Evolutionary conservation across 2,888 invertebrate genomes (phyloP).

Genomic region (Noctua fimbriata): DNA sequence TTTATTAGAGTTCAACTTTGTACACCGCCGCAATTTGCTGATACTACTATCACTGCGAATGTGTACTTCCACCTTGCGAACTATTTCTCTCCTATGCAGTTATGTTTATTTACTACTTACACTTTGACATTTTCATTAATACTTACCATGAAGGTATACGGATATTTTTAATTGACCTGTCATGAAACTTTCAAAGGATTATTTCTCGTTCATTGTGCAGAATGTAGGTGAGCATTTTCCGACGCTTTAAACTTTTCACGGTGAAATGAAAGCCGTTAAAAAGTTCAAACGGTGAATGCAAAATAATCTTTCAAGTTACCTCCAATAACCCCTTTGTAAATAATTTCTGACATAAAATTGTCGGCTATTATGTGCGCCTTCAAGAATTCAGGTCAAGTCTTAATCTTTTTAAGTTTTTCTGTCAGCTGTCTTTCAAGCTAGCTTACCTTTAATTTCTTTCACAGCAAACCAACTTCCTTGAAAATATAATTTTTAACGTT

Average conservation of each 20-base stretch:
- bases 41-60: conserved; percentile 23
- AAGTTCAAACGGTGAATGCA: conserved; percentile 46
- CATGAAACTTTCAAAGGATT: background rate
- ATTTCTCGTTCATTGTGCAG: conserved; percentile 19
- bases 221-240: conserved; percentile 27
- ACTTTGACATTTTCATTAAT: background rate
- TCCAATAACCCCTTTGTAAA: conserved; percentile 31
- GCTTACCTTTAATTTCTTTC: conserved; percentile 15
- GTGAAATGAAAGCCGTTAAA: conserved; percentile 31
- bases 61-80: background rate
- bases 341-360: conserved; percentile 30
- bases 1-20: conserved; percentile 54
- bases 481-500: background rate
- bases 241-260: conserved; percentile 31
- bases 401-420: conserved; percentile 35
- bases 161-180: background rate
- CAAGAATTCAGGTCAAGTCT: conserved; percentile 43
- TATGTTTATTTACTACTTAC: background rate
- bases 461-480: conserved; percentile 6
- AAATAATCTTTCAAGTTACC: conserved; percentile 30
- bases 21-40: conserved; percentile 37
- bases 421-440: conserved; percentile 46
- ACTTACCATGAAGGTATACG: background rate
- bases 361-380: conserved; percentile 21
- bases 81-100: background rate